Evolutionary conservation across 1,140 invertebrate species (phyloP).

Genomic region (Macrotrachela quadricornifera): DNA sequence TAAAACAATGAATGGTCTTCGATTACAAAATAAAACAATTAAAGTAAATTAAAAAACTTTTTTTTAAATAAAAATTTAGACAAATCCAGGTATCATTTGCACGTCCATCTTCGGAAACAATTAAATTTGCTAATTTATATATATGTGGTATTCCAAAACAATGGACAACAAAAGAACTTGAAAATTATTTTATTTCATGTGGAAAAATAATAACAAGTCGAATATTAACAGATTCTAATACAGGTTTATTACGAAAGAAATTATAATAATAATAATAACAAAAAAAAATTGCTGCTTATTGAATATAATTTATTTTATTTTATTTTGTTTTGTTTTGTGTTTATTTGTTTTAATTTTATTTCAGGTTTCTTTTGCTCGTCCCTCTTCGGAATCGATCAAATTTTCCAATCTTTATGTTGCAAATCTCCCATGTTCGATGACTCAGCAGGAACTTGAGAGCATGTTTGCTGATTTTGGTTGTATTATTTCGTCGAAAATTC

Average conservation of each 20-base stretch:
- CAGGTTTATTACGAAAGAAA: slow-evolving; percentile 36
- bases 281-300: too few relatives aligned
- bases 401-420: slow-evolving; percentile 96
- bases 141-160: slow-evolving; percentile 93
- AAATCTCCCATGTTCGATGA: slow-evolving; percentile 90
- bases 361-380: slow-evolving; percentile 85
- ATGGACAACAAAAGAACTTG: slow-evolving; percentile 86
- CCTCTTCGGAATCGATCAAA: slow-evolving; percentile 95
- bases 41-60: neutral
- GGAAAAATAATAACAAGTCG: slow-evolving; percentile 93
- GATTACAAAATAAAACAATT: slow-evolving; percentile 8
- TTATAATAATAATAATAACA: too few relatives aligned
- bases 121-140: slow-evolving; percentile 96
- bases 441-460: slow-evolving; percentile 80
- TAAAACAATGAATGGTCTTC: slow-evolving; percentile 3
- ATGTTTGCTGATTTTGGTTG: slow-evolving; percentile 84
- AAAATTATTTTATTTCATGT: slow-evolving; percentile 79
- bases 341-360: slow-evolving; percentile 16
- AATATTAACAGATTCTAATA: slow-evolving; percentile 91
- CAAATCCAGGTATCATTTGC: slow-evolving; percentile 70
- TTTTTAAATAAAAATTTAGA: slow-evolving; percentile 12
- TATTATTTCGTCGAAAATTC: slow-evolving; percentile 91
- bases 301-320: too few relatives aligned
- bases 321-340: too few relatives aligned
- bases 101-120: slow-evolving; percentile 88